These are phyloP conservation scores for Exaiptasia diaphana DNA, from an alignment of 64 coral and sea anemone genomes.

Conservation along the genomic window DNA sequence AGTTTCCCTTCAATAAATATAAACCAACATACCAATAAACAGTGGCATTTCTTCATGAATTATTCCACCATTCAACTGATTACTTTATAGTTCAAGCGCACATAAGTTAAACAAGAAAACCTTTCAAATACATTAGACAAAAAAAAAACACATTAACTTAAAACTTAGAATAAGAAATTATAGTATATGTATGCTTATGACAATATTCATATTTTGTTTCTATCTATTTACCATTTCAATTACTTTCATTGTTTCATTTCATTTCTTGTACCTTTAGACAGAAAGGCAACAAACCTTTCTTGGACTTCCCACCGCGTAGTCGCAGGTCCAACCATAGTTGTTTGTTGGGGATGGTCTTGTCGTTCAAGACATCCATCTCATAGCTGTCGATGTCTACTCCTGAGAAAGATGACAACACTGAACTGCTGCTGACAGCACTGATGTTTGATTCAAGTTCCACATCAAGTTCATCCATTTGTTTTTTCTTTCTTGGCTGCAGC, in stretches of 20 bases:
- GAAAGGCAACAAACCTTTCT: slow-evolving; percentile 77
- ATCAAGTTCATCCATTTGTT: slow-evolving; percentile 65
- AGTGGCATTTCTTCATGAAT: no score
- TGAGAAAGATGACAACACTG: slow-evolving; percentile 80
- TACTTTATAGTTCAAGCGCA: no score
- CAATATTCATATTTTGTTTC: no score
- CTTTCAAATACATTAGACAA: no score
- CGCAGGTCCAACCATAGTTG: slow-evolving; percentile 84
- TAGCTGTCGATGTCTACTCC: slow-evolving; percentile 80
- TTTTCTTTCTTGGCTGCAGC: slow-evolving; percentile 96
- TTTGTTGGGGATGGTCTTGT: slow-evolving; percentile 74
- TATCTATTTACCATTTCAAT: not conserved
- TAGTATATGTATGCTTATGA: no score
- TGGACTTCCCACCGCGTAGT: slow-evolving; percentile 69
- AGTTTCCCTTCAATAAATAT: no score
- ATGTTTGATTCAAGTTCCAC: slow-evolving; percentile 86
- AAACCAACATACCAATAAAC: no score
- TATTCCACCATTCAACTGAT: no score
- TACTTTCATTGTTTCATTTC: slow-evolving; percentile 34
- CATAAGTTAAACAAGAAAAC: no score
- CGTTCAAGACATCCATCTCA: slow-evolving; percentile 73
- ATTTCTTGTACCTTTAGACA: slow-evolving; percentile 83
- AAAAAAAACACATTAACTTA: no score
- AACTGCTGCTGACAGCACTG: slow-evolving; percentile 88
- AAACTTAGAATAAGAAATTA: no score